Base-by-base conservation (phyloP, 2,113 vertebrate genomes). In the Stomatorhinus ivindoensis region DNA sequence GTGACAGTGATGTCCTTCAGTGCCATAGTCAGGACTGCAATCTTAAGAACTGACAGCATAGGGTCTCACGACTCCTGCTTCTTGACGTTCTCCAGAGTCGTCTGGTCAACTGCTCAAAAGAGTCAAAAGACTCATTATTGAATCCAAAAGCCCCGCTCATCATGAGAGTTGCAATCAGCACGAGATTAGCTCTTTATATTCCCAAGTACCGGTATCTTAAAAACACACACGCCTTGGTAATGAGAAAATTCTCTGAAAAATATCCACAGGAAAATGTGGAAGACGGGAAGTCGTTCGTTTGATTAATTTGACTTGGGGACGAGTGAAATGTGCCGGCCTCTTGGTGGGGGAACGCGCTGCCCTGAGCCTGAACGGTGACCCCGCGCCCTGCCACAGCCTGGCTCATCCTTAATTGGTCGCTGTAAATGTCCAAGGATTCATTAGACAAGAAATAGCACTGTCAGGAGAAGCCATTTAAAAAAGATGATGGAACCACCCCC, bases 371-470 rank as follows among this genome's bases (percentile, higher is more conserved):
- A 93, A 95, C 94, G 87, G 89, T 95, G 94, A 95, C 95, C 95
- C 89, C 90, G 91, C 90, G 93, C 92, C 91, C 93, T 76, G 93
- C 94, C 93, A 88, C 88, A 94, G 95, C 95, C 87, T 94, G 94
- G 93, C 94, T 91, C 93, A 94, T 94, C 94, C 94, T 96, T 96
- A 96, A 96, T 96, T 95, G 96, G 95, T 94, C 94, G 96, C 95
- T 94, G 95, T 94, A 93, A 94, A 88, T 89, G 83, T 90, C 94
- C 94, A 91, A 94, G 94, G 80, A 90, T 96, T 96, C 93, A 93
- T 94, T 95, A 96, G 93, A 91, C 94, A 92, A 93, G 92, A 94
- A 92, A 94, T 94, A 93, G 95, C 93, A 94, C 91, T 94, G 94
- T 94, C 94, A 95, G 89, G 90, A 90, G 91, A 94, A 93, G 92